These are phyloP conservation scores for Eupeodes latifasciatus DNA, from an alignment of 2,888 invertebrate genomes.

Conservation along the genomic window DNA sequence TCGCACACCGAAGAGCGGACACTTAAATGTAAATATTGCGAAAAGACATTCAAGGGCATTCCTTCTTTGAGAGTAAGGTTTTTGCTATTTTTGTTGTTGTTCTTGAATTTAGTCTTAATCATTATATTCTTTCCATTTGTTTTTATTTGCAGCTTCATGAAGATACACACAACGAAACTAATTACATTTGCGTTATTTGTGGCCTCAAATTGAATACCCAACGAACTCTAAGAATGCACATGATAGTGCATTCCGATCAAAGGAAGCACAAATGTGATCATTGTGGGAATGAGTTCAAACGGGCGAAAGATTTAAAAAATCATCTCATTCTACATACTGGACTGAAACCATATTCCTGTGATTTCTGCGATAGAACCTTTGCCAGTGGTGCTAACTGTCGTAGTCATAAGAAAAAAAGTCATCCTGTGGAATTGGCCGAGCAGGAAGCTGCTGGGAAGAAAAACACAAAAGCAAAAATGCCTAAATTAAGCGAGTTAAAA, in stretches of 20 bases:
- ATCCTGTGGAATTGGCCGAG: conserved; percentile 83
- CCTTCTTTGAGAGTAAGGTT: background rate
- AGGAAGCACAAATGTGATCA: conserved; percentile 82
- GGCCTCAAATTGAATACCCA: conserved; percentile 82
- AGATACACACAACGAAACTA: conserved; percentile 82
- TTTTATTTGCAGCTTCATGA: conserved; percentile 79
- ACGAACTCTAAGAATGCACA: conserved; percentile 81
- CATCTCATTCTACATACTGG: conserved; percentile 84
- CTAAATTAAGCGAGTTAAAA: conserved; percentile 82
- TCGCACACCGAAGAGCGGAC: conserved; percentile 55
- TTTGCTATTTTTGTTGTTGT: background rate
- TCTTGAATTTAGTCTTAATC: background rate
- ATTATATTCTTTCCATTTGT: background rate
- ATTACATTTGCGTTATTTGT: conserved; percentile 81
- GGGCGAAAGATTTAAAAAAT: conserved; percentile 83
- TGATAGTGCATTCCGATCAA: conserved; percentile 82
- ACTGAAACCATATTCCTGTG: conserved; percentile 83
- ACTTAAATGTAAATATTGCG: conserved; percentile 62
- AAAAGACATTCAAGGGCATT: conserved; percentile 42
- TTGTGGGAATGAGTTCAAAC: conserved; percentile 82
- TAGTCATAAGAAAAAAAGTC: conserved; percentile 83
- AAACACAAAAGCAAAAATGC: conserved; percentile 79
- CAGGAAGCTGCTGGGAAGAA: conserved; percentile 82
- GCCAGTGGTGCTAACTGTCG: conserved; percentile 84
- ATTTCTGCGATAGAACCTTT: conserved; percentile 83